Base-by-base conservation (phyloP, 2,797 vertebrate species). In the Channa striata region DNA sequence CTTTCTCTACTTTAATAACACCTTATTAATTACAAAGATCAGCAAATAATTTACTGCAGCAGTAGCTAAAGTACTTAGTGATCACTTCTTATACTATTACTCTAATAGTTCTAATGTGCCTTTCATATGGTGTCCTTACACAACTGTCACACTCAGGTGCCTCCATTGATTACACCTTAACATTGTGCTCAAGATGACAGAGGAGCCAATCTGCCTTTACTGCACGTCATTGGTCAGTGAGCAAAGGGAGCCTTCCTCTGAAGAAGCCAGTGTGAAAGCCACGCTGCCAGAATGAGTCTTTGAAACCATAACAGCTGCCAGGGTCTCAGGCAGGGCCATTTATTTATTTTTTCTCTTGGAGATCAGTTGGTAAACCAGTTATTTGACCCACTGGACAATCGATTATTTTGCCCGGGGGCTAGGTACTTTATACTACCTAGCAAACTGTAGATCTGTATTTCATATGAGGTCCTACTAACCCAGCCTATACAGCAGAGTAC, bases 151-250 rank as follows among this genome's bases (percentile, higher is more conserved):
- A 68, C 80, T 81, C 75, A 73, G 70, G 59, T 70, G 69, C 39
- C 30, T 59, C 49, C 53, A 54, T 69, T 85, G 77, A 90, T 89
- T 86, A 62, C 69, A 74, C 80, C 77, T 72, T 72, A 34, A 52
- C 36, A 54, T 57, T 64, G 20, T 20, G 65, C 47, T 73, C 21
- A 58, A 64, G 39, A 81, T 70, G 71, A 76, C 69, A 70, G 43
- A 79, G 65, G 46, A 82, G 72, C 57, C 64, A 68, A 61, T 87
- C 51, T 77, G n/a, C 39, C 46, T 72, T 71, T 48, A 48, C 52
- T 49, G 53, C 77, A 57, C 77, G 69, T 86, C 73, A 74, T 68
- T 77, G 78, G 67, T 34, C 71, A 68, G 65, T 23, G 64, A 82
- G 72, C 70, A 74, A 51, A 65, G 59, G 59, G 52, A 79, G 48